Evolutionary conservation across 2,113 vertebrate genomes (phyloP).

Genomic region (Sciurus niger): DNA sequence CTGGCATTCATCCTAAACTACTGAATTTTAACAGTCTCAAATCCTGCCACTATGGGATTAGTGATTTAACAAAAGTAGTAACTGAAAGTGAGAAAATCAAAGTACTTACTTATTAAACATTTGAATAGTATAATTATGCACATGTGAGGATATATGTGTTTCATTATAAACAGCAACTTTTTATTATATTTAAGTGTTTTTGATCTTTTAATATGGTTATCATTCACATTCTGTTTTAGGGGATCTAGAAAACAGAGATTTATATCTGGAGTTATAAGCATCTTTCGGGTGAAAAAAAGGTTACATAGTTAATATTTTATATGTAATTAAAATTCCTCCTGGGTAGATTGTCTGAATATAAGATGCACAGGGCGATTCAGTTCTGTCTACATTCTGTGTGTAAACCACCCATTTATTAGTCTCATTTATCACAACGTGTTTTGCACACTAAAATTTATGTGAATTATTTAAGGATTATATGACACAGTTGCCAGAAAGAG

Average conservation of each 20-base stretch:
- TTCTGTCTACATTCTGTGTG: background rate
- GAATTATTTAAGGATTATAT: background rate
- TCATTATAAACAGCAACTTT: background rate
- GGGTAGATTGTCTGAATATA: background rate
- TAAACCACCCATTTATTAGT: background rate
- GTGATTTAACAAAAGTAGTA: background rate
- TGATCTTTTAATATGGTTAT: background rate
- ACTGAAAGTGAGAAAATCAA: background rate
- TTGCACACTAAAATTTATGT: background rate
- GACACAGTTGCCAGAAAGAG: background rate
- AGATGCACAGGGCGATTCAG: background rate
- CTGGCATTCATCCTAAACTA: background rate
- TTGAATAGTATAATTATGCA: background rate
- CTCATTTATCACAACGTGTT: accelerated
- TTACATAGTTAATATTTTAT: background rate
- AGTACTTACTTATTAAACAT: background rate
- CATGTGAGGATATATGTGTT: background rate
- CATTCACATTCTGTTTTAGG: background rate
- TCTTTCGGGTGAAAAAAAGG: background rate
- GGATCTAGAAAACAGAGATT: background rate
- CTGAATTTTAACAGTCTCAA: background rate
- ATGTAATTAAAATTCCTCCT: background rate
- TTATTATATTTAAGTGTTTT: background rate
- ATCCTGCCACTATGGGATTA: background rate
- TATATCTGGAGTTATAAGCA: background rate